A percentile compares a stretch with the other conserved stretches of the same genome.
phyloP scores from a whole-genome alignment of 37 sponge, comb jelly and placozoan genomes.

The Geodia barretti region DNA sequence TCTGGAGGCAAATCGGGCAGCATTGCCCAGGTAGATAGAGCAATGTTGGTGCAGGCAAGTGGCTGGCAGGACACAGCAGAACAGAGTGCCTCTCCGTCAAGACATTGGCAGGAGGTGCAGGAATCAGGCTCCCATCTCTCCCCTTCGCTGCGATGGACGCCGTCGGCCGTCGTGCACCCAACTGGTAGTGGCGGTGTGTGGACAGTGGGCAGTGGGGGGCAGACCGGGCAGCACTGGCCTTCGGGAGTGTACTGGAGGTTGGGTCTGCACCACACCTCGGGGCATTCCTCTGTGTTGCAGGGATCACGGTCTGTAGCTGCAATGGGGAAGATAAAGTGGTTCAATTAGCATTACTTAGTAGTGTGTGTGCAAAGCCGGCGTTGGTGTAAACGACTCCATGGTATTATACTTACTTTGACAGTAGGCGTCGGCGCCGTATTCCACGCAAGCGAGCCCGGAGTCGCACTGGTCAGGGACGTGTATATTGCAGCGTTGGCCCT shows the following conservation, averaged over 20 bases:
- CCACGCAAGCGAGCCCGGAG: not conserved
- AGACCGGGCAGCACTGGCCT: conserved; percentile 36
- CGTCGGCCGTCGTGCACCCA: not conserved
- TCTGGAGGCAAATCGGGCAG: not conserved
- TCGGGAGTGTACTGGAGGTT: not conserved
- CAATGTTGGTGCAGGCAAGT: not conserved
- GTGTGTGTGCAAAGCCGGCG: no score
- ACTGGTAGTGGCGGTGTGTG: not conserved
- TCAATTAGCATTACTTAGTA: not conserved
- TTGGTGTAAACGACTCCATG: no score
- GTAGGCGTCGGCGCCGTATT: not conserved
- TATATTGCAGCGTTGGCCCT: not conserved
- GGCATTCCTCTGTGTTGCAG: not conserved
- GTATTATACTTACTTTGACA: not conserved
- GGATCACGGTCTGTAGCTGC: not conserved
- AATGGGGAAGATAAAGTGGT: not conserved
- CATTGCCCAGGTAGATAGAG: not conserved
- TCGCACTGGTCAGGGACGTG: not conserved
- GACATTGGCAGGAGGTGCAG: conserved; percentile 4
- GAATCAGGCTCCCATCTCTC: not conserved
- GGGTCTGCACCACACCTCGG: not conserved
- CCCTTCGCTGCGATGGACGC: not conserved
- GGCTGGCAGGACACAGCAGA: not conserved
- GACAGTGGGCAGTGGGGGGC: not conserved
- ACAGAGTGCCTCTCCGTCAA: not conserved